Conservation (phyloP, 2,888 invertebrate genomes). For the Polymixis lichenea region DNA sequence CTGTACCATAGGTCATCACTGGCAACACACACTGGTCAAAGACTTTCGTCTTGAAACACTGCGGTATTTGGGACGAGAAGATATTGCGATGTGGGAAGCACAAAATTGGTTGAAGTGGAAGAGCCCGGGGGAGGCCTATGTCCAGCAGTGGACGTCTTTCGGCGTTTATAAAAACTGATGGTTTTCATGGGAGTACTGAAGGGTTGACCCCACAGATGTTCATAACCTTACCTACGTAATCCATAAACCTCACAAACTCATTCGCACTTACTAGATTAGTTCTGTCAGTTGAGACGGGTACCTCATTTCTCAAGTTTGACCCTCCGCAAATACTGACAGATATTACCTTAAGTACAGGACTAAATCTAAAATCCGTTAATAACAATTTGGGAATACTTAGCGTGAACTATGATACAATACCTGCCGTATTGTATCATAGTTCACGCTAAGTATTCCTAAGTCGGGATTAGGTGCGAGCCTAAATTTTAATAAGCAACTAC, state of each 20-base stretch:
- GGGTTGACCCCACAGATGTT: conserved; percentile 11
- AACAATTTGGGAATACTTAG: conserved; percentile 55
- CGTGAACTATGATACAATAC: too few species aligned
- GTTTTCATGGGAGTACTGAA: background rate
- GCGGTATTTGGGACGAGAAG: too few species aligned
- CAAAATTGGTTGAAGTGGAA: too few species aligned
- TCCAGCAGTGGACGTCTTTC: too few species aligned
- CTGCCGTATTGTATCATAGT: conserved; percentile 42
- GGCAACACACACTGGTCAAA: too few species aligned
- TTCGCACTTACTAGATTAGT: conserved; percentile 37
- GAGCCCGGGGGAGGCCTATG: too few species aligned
- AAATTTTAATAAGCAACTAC: conserved; percentile 79
- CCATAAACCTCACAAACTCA: conserved; percentile 19
- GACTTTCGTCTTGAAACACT: too few species aligned
- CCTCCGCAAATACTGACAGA: conserved; percentile 2
- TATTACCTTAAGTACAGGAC: conserved; percentile 5
- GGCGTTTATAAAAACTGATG: conserved; percentile 8
- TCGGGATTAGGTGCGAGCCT: conserved; percentile 69
- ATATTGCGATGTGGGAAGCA: too few species aligned
- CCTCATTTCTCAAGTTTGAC: conserved; percentile 37
- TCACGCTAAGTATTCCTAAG: conserved; percentile 71
- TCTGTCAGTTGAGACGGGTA: conserved; percentile 27
- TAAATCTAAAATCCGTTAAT: conserved; percentile 48
- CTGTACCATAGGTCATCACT: too few species aligned
- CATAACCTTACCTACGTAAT: conserved; percentile 10